A percentile compares a stretch with the other conserved stretches of the same genome.
Conservation (phyloP, 1,140 invertebrate species). For the Lordiphosa mommai region DNA sequence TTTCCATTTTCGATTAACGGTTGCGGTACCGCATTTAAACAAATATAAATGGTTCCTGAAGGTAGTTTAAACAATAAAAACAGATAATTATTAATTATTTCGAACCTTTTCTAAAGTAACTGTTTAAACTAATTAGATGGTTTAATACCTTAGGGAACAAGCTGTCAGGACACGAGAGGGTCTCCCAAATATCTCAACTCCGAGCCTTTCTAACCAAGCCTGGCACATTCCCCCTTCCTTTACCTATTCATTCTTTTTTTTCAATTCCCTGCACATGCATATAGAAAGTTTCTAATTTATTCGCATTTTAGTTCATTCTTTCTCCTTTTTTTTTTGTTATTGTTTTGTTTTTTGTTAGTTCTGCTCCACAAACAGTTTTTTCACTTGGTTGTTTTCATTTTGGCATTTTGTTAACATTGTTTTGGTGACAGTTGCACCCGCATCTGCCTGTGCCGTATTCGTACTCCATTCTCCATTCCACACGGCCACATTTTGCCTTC, state of each 20-base stretch:
- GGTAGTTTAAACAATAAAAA: too few species aligned
- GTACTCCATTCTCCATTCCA: background rate
- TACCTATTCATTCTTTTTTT: background rate
- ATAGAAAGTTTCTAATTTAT: background rate
- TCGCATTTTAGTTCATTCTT: slow-evolving; percentile 19
- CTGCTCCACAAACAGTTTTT: slow-evolving; percentile 14
- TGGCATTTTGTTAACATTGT: slow-evolving; percentile 54
- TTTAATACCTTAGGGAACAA: too few species aligned
- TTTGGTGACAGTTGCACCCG: slow-evolving; percentile 56
- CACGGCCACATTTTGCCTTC: slow-evolving; percentile 41
- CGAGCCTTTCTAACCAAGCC: too few species aligned
- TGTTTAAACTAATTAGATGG: too few species aligned
- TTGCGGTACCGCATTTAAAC: too few species aligned
- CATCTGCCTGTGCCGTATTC: slow-evolving; percentile 23
- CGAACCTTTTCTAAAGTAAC: too few species aligned
- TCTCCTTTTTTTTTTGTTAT: background rate
- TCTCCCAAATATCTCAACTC: too few species aligned
- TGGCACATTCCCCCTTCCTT: slow-evolving; percentile 1
- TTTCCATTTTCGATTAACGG: too few species aligned
- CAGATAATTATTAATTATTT: too few species aligned
- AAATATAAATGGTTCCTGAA: too few species aligned
- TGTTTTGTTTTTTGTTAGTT: background rate
- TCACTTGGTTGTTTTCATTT: slow-evolving; percentile 31
- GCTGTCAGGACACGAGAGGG: too few species aligned
- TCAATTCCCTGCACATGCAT: background rate